phyloP scores from a whole-genome alignment of 30 jellyfish, hydroid and myxozoan genomes.

The Aurelia aurita complex sp. Pacific region DNA sequence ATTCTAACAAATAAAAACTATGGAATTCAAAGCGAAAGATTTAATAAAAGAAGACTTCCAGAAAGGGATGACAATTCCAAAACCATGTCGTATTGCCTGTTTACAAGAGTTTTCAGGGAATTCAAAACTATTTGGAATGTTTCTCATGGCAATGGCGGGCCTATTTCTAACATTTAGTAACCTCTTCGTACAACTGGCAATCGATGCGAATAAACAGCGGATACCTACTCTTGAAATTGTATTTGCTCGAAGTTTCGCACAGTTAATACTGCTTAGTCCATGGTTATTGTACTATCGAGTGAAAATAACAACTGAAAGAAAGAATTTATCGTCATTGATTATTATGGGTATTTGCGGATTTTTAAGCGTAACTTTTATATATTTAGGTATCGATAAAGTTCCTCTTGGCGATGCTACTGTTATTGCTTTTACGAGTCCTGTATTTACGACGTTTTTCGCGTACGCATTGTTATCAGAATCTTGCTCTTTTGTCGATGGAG shows the following conservation, averaged over 20 bases:
- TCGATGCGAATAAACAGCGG: constrained; percentile 49
- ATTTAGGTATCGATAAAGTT: constrained; percentile 68
- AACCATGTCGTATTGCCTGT: too few species aligned
- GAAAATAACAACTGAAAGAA: constrained; percentile 13
- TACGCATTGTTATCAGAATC: constrained; percentile 57
- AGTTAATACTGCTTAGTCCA: constrained; percentile 46
- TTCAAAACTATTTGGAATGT: constrained; percentile 61
- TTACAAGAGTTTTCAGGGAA: neutral
- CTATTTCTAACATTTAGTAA: constrained; percentile 73
- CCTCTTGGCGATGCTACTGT: constrained; percentile 85
- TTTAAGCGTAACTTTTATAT: constrained; percentile 66
- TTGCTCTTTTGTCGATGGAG: constrained; percentile 51
- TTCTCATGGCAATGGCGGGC: constrained; percentile 84
- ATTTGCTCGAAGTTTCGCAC: constrained; percentile 70
- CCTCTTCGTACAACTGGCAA: constrained; percentile 74
- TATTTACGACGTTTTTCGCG: constrained; percentile 75
- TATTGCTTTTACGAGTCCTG: constrained; percentile 79
- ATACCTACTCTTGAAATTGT: constrained; percentile 75
- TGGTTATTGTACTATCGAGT: constrained; percentile 16
- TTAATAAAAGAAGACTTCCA: too few species aligned
- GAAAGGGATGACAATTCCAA: too few species aligned
- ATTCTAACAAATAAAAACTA: too few species aligned
- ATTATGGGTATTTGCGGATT: constrained; percentile 80
- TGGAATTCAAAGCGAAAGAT: too few species aligned
- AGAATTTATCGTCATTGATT: constrained; percentile 10